A percentile compares a stretch with the other conserved stretches of the same genome.
These are phyloP conservation scores for Mythimna pallens DNA, from an alignment of 2,888 invertebrate species.

Conservation along the genomic window DNA sequence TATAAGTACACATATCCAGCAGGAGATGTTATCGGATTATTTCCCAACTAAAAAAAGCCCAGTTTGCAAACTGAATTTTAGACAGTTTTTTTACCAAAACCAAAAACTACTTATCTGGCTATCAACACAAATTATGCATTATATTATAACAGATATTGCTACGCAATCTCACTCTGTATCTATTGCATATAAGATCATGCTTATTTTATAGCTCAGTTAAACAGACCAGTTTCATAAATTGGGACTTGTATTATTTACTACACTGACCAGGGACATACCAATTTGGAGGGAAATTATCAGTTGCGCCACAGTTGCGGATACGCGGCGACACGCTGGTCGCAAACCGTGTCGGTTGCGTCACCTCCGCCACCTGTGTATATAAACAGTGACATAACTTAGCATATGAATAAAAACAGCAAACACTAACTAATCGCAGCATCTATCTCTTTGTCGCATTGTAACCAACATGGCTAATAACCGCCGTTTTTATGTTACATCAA, in stretches of 20 bases:
- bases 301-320: constrained; percentile 61
- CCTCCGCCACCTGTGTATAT: constrained; percentile 63
- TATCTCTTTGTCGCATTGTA: constrained; percentile 58
- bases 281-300: constrained; percentile 64
- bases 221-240: constrained; percentile 22
- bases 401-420: constrained; percentile 42
- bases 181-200: not conserved
- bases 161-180: not conserved
- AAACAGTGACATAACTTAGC: constrained; percentile 63
- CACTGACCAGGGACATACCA: constrained; percentile 41
- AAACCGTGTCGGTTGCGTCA: constrained; percentile 64
- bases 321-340: constrained; percentile 52
- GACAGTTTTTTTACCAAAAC: not conserved
- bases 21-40: too few species aligned
- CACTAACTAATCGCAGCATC: constrained; percentile 44
- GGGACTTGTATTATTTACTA: constrained; percentile 31
- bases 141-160: constrained; percentile 2
- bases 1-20: too few species aligned
- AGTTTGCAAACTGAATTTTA: not conserved
- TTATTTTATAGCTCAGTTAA: constrained; percentile 14
- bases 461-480: constrained; percentile 35
- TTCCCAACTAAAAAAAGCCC: not conserved
- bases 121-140: too few species aligned
- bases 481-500: constrained; percentile 48
- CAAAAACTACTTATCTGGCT: not conserved